Evolutionary conservation across 1,140 invertebrate species (phyloP).

Genomic region (Chlorops oryzae): DNA sequence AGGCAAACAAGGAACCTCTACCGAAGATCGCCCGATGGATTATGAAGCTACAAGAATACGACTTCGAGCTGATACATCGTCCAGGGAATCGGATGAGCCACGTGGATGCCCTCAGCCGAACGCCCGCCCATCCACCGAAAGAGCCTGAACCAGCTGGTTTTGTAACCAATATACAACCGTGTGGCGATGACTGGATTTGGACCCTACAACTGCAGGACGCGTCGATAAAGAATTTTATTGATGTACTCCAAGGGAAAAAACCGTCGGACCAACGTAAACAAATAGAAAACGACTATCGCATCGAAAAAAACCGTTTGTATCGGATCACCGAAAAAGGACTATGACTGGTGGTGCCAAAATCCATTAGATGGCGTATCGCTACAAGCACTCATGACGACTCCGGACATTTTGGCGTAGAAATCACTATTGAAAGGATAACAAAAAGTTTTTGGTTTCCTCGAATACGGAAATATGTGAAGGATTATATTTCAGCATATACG

Average conservation of each 20-base stretch:
- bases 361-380: conserved; percentile 10
- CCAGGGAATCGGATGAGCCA: conserved; percentile 13
- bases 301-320: conserved; percentile 9
- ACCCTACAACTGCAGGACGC: conserved; percentile 4
- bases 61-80: conserved; percentile 11
- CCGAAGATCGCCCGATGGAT: conserved; percentile 26
- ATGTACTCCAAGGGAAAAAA: neutral
- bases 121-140: neutral
- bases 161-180: neutral
- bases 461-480: conserved; percentile 24
- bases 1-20: conserved; percentile 39
- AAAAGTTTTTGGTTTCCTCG: conserved; percentile 29
- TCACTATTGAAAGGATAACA: conserved; percentile 20
- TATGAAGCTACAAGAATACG: conserved; percentile 13
- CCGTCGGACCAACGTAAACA: neutral
- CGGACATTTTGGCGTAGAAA: conserved; percentile 25
- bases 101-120: conserved; percentile 21
- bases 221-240: neutral
- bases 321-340: neutral
- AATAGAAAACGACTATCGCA: conserved; percentile 6
- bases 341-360: conserved; percentile 10
- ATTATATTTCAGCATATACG: neutral
- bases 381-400: conserved; percentile 22
- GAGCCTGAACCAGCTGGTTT: neutral
- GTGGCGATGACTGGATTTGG: conserved; percentile 1